Conservation (phyloP, 2,113 vertebrate species). For the Gambusia holbrooki region DNA sequence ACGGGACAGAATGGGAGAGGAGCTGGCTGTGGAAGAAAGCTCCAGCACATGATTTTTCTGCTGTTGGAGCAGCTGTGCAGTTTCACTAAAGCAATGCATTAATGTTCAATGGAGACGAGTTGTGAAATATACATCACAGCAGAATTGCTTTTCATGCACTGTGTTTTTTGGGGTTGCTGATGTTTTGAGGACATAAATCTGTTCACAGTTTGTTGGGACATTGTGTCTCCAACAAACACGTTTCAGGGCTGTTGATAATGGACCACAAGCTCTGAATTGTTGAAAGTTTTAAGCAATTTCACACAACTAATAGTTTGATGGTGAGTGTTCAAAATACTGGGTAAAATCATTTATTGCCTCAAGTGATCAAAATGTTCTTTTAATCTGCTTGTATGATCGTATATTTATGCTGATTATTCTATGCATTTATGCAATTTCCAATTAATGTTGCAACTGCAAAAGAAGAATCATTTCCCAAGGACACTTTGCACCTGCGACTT, state of each 20-base stretch:
- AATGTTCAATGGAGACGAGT: constrained; percentile 35
- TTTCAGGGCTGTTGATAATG: background rate
- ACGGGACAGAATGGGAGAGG: constrained; percentile 19
- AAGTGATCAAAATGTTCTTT: background rate
- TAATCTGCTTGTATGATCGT: background rate
- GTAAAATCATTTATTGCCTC: background rate
- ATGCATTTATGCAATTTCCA: too few species aligned
- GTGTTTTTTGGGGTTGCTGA: background rate
- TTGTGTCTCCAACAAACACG: background rate
- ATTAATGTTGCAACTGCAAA: too few species aligned
- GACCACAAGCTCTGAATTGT: background rate
- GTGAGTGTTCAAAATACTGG: background rate
- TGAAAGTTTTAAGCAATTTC: background rate
- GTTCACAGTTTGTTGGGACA: background rate
- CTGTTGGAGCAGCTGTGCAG: constrained; percentile 39
- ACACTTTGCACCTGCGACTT: too few species aligned
- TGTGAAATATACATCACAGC: constrained; percentile 48
- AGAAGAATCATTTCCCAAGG: too few species aligned
- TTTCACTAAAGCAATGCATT: constrained; percentile 42
- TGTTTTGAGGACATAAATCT: background rate
- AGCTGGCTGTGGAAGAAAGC: constrained; percentile 11
- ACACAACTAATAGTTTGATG: background rate
- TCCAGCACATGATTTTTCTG: constrained; percentile 4
- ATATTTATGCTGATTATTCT: background rate
- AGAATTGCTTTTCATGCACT: constrained; percentile 10